Percentiles rank a stretch among this genome's conserved stretches.
Evolutionary conservation across 2,888 invertebrate species (phyloP).

Genomic region (Sycophila texana): DNA sequence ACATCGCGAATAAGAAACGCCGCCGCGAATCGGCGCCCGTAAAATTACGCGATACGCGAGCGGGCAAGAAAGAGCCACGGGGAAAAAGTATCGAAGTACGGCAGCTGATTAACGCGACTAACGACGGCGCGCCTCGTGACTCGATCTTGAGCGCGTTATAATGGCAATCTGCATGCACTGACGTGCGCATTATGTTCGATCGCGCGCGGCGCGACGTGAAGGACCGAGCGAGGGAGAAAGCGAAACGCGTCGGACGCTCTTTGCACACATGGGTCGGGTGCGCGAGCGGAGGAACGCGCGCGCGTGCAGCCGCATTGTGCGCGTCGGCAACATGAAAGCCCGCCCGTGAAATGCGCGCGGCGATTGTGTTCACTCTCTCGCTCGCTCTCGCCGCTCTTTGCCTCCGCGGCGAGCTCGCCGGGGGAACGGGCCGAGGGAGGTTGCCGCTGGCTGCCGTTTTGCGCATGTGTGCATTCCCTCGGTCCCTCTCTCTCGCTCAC

Average conservation of each 20-base stretch:
- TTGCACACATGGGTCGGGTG: slow-evolving; percentile 33
- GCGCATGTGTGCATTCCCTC: slow-evolving; percentile 46
- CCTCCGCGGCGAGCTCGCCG: slow-evolving; percentile 14
- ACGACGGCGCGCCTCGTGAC: slow-evolving; percentile 29
- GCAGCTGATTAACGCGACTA: slow-evolving; percentile 16
- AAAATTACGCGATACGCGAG: neutral
- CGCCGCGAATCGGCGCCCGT: neutral
- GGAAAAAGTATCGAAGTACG: neutral
- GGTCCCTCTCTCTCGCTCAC: slow-evolving; percentile 32
- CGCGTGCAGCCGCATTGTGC: slow-evolving; percentile 44
- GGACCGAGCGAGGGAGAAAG: slow-evolving; percentile 22
- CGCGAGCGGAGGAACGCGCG: slow-evolving; percentile 11
- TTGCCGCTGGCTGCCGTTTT: slow-evolving; percentile 22
- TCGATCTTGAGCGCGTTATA: slow-evolving; percentile 58
- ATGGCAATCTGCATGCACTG: slow-evolving; percentile 61
- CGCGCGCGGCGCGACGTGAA: slow-evolving; percentile 51
- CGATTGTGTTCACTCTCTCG: slow-evolving; percentile 64
- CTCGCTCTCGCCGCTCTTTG: slow-evolving; percentile 33
- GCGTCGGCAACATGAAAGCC: slow-evolving; percentile 69
- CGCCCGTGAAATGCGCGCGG: slow-evolving; percentile 66
- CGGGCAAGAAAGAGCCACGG: neutral
- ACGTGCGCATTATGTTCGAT: slow-evolving; percentile 62
- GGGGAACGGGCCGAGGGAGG: slow-evolving; percentile 46
- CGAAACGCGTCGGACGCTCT: slow-evolving; percentile 8
- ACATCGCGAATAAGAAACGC: slow-evolving; percentile 3